These are phyloP conservation scores for Oryzias woworae DNA, from an alignment of 2,113 vertebrate species.

Conservation along the genomic window DNA sequence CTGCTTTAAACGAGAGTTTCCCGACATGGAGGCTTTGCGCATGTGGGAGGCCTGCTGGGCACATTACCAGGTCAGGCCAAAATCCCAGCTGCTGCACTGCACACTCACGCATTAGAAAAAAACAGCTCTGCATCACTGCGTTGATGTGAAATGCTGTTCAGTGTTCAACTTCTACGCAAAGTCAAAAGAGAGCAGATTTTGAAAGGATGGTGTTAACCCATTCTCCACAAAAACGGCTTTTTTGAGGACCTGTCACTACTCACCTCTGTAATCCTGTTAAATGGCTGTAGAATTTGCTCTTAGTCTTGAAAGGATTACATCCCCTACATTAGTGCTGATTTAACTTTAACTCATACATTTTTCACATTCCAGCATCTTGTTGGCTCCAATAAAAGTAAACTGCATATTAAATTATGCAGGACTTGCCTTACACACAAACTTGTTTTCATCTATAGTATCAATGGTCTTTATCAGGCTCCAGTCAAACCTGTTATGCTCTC, in stretches of 20 bases:
- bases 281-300: slow-evolving; percentile 12
- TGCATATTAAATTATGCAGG: too few species aligned
- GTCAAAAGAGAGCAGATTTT: too few species aligned
- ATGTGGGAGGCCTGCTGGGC: slow-evolving; percentile 99
- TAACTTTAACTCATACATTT: slow-evolving; percentile 6
- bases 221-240: too few species aligned
- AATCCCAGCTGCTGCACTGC: slow-evolving; percentile 14
- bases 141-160: neutral
- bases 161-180: too few species aligned
- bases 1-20: slow-evolving; percentile 97
- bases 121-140: slow-evolving; percentile 10
- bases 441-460: neutral
- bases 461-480: neutral
- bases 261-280: slow-evolving; percentile 38
- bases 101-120: slow-evolving; percentile 3
- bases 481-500: neutral
- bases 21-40: slow-evolving; percentile 89
- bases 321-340: slow-evolving; percentile 6
- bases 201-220: too few species aligned
- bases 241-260: too few species aligned
- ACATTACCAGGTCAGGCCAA: slow-evolving; percentile 88
- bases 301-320: slow-evolving; percentile 9
- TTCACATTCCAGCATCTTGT: slow-evolving; percentile 4
- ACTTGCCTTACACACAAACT: too few species aligned
- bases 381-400: too few species aligned